Evolutionary conservation across 2,888 invertebrate species (phyloP).

Genomic region (Ceramica pisi): DNA sequence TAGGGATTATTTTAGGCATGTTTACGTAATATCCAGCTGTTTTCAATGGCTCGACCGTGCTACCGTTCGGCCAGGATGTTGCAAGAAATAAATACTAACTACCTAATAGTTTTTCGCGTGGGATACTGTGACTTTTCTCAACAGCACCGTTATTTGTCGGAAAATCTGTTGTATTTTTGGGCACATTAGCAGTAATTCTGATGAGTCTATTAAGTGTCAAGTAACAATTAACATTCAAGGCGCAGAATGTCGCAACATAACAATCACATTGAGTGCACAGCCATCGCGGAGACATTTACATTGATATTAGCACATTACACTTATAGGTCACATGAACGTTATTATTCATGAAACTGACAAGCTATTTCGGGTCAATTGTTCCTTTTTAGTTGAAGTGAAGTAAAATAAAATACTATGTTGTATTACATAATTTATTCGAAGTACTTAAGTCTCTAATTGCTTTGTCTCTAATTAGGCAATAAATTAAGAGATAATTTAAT

Average conservation of each 20-base stretch:
- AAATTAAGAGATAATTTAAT: conserved; percentile 51
- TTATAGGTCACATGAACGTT: conserved; percentile 50
- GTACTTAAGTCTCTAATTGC: conserved; percentile 30
- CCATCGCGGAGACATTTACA: conserved; percentile 48
- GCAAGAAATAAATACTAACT: conserved; percentile 63
- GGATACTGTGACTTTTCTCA: conserved; percentile 20
- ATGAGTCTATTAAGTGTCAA: conserved; percentile 42
- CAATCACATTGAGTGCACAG: conserved; percentile 56
- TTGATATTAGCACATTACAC: conserved; percentile 51
- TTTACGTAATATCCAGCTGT: conserved; percentile 37
- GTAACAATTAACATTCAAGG: conserved; percentile 34
- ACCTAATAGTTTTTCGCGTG: conserved; percentile 46
- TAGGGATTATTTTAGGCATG: conserved; percentile 39
- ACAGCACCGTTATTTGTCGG: conserved; percentile 39
- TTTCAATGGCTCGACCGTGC: conserved; percentile 43
- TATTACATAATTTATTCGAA: conserved; percentile 23
- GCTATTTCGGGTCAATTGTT: conserved; percentile 39
- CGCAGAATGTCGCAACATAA: conserved; percentile 42
- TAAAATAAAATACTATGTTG: conserved; percentile 6
- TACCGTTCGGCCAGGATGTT: conserved; percentile 47
- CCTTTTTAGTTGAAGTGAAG: neutral
- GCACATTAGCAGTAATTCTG: conserved; percentile 32
- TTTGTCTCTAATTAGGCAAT: conserved; percentile 26
- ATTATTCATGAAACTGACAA: conserved; percentile 53
- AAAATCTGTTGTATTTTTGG: conserved; percentile 48